A percentile compares a stretch with the other conserved stretches of the same genome.
phyloP scores from a whole-genome alignment of 2,888 invertebrate species.

The Xiphydria camelus region DNA sequence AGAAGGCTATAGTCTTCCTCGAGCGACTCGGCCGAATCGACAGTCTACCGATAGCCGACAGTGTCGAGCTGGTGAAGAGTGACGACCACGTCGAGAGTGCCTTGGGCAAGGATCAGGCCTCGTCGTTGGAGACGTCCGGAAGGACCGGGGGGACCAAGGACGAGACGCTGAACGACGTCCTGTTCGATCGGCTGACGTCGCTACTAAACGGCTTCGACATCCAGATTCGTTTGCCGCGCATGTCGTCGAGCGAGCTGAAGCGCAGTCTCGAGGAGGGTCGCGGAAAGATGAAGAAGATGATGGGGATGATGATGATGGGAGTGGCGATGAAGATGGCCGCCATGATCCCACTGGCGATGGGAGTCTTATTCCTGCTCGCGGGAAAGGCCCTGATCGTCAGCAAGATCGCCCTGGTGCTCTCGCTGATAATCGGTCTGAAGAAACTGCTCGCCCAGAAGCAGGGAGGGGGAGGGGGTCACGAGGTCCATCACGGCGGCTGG shows the following conservation, averaged over 20 bases:
- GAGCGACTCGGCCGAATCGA: conserved; percentile 76
- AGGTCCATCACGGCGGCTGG: conserved; percentile 51
- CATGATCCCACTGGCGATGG: conserved; percentile 78
- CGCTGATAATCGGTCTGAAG: conserved; percentile 81
- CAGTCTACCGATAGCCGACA: conserved; percentile 66
- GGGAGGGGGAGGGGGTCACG: conserved; percentile 62
- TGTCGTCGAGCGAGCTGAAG: conserved; percentile 70
- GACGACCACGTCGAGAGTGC: conserved; percentile 56
- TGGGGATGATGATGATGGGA: conserved; percentile 91
- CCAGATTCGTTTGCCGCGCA: conserved; percentile 75
- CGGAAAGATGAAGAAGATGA: conserved; percentile 88
- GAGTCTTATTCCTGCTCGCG: conserved; percentile 77
- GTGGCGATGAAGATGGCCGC: conserved; percentile 83
- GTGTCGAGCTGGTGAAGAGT: conserved; percentile 68
- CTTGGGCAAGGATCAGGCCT: conserved; percentile 71
- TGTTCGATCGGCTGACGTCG: conserved; percentile 71
- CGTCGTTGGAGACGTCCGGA: conserved; percentile 72
- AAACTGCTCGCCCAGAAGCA: conserved; percentile 75
- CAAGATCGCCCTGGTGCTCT: conserved; percentile 78
- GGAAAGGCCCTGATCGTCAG: conserved; percentile 85
- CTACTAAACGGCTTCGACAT: conserved; percentile 76
- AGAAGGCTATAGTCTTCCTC: conserved; percentile 78
- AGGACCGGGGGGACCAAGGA: conserved; percentile 68
- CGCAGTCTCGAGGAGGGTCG: conserved; percentile 78
- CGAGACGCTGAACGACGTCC: conserved; percentile 68